Conservation (phyloP, 1,140 invertebrate genomes). For the Cataglyphis hispanica region DNA sequence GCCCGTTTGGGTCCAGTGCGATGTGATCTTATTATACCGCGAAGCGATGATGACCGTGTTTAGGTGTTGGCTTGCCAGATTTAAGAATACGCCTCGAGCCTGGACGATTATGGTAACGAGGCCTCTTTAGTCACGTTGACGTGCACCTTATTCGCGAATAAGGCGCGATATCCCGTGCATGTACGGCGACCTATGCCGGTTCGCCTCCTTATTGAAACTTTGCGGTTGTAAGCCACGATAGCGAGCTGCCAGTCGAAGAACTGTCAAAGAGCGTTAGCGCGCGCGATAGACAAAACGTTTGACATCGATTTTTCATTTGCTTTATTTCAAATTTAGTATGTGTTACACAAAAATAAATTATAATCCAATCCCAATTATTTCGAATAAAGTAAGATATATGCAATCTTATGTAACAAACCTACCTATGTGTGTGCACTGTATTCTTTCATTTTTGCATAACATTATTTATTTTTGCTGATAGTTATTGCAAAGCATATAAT, state of each 20-base stretch:
- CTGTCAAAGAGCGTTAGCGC: conserved; percentile 66
- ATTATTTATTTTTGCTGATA: background rate
- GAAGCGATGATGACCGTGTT: conserved; percentile 82
- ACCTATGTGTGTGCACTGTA: background rate
- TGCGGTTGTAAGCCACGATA: conserved; percentile 65
- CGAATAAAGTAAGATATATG: background rate
- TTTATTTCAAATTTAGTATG: background rate
- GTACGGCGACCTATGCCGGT: conserved; percentile 35
- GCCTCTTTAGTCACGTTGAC: conserved; percentile 80
- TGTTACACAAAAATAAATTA: background rate
- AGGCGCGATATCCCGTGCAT: conserved; percentile 40
- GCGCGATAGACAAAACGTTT: background rate
- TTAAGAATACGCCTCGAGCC: conserved; percentile 80
- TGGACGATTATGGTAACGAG: conserved; percentile 82
- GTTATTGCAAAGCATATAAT: background rate
- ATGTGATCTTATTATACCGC: conserved; percentile 82
- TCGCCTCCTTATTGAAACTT: conserved; percentile 71
- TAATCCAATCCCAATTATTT: background rate
- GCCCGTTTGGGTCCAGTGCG: conserved; percentile 73
- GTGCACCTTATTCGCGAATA: conserved; percentile 75
- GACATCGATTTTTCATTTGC: background rate
- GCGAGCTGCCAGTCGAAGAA: conserved; percentile 42
- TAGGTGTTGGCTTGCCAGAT: conserved; percentile 83
- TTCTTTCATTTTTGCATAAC: background rate
- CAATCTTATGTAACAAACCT: background rate